Evolutionary conservation across 2,797 vertebrate species (phyloP), one percentile per base, ranked within the genome.

Genomic region (Sebastes melanostomus): DNA sequence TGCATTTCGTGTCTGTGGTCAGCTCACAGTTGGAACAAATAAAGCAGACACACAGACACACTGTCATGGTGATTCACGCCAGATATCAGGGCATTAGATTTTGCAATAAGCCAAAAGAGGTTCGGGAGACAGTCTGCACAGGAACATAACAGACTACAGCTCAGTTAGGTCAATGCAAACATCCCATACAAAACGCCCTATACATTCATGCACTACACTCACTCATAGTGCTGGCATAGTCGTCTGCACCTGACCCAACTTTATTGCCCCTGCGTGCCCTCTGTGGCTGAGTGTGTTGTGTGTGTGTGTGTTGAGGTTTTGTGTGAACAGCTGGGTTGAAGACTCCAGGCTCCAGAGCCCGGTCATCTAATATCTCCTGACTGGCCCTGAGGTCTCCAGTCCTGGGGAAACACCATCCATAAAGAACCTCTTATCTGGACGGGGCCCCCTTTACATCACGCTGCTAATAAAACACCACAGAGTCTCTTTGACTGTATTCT

Each of bases 301-400:
- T 89, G 71, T 88, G 88, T 42, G 38, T 42, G 88, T 88, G 88
- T 76, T 81, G 86, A 90, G 81, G 79, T 89, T 94, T 94, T 95
- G 94, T 95, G 90, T 96, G 93, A 94, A 95, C 94, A 95, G 94
- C 94, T 95, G 94, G 92, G 86, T 56, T 82, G 67, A 78, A 86
- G 88, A 80, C 82, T 87, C 60, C 79, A 83, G 89, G 86, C 92
- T 89, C 85, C 89, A 83, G 75, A 77, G 69, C 82, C 54, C 72
- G 68, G 91, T 89, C 93, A 93, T 91, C 90, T 88, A 93, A 93
- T 93, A 93, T 91, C 91, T 92, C 80, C 88, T 86, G 84, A 83
- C 89, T 91, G 81, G 85, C 87, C 90, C 90, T 34, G 75, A 87
- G 90, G 90, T 90, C 89, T 90, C 83, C 88, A 77, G 76, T 83